Evolutionary conservation across 2,888 invertebrate genomes (phyloP).

Genomic region (Plagodis dolabraria): DNA sequence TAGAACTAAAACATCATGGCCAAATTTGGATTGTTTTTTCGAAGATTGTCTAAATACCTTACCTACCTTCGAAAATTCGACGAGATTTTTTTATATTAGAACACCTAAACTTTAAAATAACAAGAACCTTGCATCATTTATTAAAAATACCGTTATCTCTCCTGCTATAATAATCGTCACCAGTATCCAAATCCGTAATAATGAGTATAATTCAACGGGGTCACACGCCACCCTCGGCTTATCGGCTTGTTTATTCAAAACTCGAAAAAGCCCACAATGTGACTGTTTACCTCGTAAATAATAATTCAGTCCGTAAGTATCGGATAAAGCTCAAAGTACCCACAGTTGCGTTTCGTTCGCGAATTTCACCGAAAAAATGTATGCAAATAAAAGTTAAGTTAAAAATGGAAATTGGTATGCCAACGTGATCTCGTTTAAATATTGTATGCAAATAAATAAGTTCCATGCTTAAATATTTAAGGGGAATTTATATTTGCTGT

Average conservation of each 20-base stretch:
- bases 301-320: conserved; percentile 54
- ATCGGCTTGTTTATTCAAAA: conserved; percentile 60
- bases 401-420: conserved; percentile 56
- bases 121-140: too few species aligned
- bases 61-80: too few species aligned
- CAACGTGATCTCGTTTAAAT: conserved; percentile 52
- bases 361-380: conserved; percentile 31
- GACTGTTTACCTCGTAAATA: conserved; percentile 65
- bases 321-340: conserved; percentile 40
- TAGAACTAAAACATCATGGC: too few species aligned
- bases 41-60: too few species aligned
- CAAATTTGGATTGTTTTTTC: too few species aligned
- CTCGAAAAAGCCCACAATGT: conserved; percentile 58
- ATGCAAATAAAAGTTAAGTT: conserved; percentile 48
- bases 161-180: conserved; percentile 22
- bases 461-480: conserved; percentile 30
- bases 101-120: too few species aligned
- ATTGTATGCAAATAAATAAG: conserved; percentile 54
- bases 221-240: conserved; percentile 54
- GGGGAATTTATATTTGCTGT: conserved; percentile 23
- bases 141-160: conserved; percentile 3
- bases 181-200: conserved; percentile 38
- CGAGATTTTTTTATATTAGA: too few species aligned
- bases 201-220: conserved; percentile 40
- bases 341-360: conserved; percentile 32